Evolutionary conservation across 64 coral and sea anemone genomes (phyloP).

Genomic region (Platygyra sinensis): DNA sequence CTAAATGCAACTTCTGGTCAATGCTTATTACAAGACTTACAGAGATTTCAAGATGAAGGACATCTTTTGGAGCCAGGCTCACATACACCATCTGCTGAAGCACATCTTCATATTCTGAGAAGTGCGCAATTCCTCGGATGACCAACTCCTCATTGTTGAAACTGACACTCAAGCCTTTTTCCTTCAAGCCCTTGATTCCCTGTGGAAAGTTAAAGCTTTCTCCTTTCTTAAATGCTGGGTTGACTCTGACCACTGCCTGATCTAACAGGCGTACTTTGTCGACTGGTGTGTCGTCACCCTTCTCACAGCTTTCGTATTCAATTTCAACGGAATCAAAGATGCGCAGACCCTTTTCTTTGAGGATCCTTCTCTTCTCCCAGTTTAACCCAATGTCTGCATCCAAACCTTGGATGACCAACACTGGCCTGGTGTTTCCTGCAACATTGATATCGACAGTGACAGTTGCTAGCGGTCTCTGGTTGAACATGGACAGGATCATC

Average conservation of each 20-base stretch:
- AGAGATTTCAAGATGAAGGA: conserved; percentile 45
- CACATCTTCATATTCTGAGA: conserved; percentile 66
- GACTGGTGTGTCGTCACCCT: conserved; percentile 35
- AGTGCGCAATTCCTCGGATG: conserved; percentile 73
- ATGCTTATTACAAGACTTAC: conserved; percentile 53
- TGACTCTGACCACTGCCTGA: conserved; percentile 54
- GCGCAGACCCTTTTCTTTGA: conserved; percentile 54
- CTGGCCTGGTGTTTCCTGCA: conserved; percentile 62
- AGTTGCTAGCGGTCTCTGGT: not conserved
- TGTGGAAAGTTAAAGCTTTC: conserved; percentile 74
- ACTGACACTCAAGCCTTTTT: conserved; percentile 65
- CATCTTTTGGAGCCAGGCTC: conserved; percentile 35
- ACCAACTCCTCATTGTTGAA: conserved; percentile 69
- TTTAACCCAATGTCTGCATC: conserved; percentile 46
- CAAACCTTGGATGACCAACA: conserved; percentile 58
- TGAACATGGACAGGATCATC: conserved; percentile 31
- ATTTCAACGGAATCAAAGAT: conserved; percentile 68
- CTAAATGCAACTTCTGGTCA: too few species aligned
- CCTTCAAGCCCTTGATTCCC: conserved; percentile 49
- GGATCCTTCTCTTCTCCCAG: conserved; percentile 36
- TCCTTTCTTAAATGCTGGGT: conserved; percentile 67
- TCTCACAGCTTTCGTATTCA: conserved; percentile 50
- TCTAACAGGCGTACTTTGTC: conserved; percentile 62
- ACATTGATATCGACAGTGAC: conserved; percentile 60
- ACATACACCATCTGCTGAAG: conserved; percentile 74